Evolutionary conservation across 2,113 vertebrate species (phyloP), one percentile per base, ranked within the genome.

Genomic region (Fregata magnificens): DNA sequence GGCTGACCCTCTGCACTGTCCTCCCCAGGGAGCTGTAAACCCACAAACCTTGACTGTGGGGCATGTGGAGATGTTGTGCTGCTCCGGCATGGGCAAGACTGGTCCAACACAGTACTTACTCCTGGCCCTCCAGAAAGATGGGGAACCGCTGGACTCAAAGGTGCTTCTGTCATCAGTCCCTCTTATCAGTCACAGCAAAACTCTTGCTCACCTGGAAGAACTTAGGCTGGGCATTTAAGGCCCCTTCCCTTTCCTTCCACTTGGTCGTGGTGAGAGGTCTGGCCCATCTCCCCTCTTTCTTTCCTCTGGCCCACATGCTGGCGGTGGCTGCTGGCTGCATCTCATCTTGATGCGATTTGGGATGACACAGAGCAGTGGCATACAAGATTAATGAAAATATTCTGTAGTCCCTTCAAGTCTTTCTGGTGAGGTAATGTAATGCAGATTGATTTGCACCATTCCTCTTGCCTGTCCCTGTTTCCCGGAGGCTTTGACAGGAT

Each of bases 371-470:
- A 79, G 86, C 92, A 81, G 76, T 1, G 3, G 17, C 80, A 72
- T 24, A 25, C 56, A 69, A 70, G 93, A 95, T 97, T 91, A 81
- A 95, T 96, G 92, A 82, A 63, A 88, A 78, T 82, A 83, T 89
- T 94, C 93, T 70, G 47, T 52, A 56, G 90, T 84, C 58, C 58
- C 94, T 95, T 62, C 63, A 49, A 83, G 90, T 83, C 55, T n/a
- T 91, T 13, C 80, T 71, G 92, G 77, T 76, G 95, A 97, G 85
- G 74, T 86, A 81, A 95, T 84, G 69, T 81, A 82, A 86, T 93
- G 79, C 72, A 95, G 94, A 95, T 93, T 88, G 95, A 96, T 87
- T 81, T 86, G 92, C 44, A 83, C 89, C 56, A 42, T 91, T 92
- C 93, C 67, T 78, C 62, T 96, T 0, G 19, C 84, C 71, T 53